These are phyloP conservation scores for Danaus plexippus DNA, from an alignment of 1,140 invertebrate genomes.

Conservation along the genomic window DNA sequence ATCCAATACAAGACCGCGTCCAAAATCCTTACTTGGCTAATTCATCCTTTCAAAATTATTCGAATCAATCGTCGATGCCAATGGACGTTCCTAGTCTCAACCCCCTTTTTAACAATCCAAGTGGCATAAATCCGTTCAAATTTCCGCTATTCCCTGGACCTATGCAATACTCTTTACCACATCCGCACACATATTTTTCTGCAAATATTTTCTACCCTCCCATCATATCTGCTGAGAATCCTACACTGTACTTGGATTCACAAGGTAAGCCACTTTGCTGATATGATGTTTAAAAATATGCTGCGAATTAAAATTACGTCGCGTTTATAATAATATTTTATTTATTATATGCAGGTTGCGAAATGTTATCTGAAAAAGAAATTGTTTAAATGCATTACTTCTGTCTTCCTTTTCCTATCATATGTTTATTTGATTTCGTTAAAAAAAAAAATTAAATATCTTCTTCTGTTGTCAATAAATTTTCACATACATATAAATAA, in stretches of 20 bases:
- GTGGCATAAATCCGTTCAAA: slow-evolving; percentile 47
- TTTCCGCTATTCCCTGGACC: slow-evolving; percentile 47
- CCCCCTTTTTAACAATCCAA: slow-evolving; percentile 32
- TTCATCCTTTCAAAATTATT: slow-evolving; percentile 38
- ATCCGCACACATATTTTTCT: slow-evolving; percentile 40
- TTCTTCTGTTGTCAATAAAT: too few relatives aligned
- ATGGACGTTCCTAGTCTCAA: slow-evolving; percentile 33
- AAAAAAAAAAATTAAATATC: too few relatives aligned
- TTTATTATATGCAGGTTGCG: too few relatives aligned
- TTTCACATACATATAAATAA: slow-evolving; percentile 5
- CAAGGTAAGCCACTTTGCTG: slow-evolving; percentile 10
- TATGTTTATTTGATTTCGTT: too few relatives aligned
- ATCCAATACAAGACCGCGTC: slow-evolving; percentile 62
- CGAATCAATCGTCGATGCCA: slow-evolving; percentile 33
- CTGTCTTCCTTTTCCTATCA: too few relatives aligned
- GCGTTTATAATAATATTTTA: too few relatives aligned
- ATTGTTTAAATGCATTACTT: too few relatives aligned
- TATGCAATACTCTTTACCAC: slow-evolving; percentile 43
- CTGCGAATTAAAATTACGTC: too few relatives aligned
- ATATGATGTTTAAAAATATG: too few relatives aligned
- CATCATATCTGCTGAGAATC: slow-evolving; percentile 29
- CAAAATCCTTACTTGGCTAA: slow-evolving; percentile 42
- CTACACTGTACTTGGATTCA: slow-evolving; percentile 19
- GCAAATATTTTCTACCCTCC: slow-evolving; percentile 55
- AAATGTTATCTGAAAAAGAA: too few relatives aligned